Conservation (phyloP, 2,797 vertebrate genomes). For the Acanthopagrus latus region DNA sequence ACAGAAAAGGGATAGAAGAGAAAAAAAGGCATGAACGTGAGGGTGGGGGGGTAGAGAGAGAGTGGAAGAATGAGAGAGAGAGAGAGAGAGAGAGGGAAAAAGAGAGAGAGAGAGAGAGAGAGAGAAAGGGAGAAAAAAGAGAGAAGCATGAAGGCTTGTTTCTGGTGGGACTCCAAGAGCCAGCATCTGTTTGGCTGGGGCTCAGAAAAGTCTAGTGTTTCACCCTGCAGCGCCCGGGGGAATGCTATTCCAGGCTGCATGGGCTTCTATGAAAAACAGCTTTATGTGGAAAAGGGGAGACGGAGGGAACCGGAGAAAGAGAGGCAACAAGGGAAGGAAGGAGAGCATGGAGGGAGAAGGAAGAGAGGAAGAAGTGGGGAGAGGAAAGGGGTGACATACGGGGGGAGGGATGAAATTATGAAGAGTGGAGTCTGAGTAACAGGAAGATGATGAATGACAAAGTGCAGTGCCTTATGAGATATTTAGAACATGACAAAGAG, state of each 20-base stretch:
- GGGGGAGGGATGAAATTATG: conserved; percentile 27
- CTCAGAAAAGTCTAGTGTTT: conserved; percentile 89
- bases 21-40: conserved; percentile 70
- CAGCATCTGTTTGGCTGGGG: conserved; percentile 87
- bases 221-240: conserved; percentile 85
- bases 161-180: conserved; percentile 86
- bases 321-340: conserved; percentile 80
- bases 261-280: conserved; percentile 90
- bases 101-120: conserved; percentile 50
- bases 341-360: conserved; percentile 60
- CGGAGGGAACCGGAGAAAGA: conserved; percentile 79
- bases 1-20: conserved; percentile 59
- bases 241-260: conserved; percentile 88
- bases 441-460: conserved; percentile 48
- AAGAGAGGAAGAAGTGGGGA: conserved; percentile 27
- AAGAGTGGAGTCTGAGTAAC: conserved; percentile 21
- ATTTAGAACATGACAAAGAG: conserved; percentile 33
- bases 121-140: conserved; percentile 67
- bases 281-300: conserved; percentile 89
- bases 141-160: conserved; percentile 83
- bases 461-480: conserved; percentile 25
- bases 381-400: conserved; percentile 33
- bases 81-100: conserved; percentile 43
- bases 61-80: conserved; percentile 39
- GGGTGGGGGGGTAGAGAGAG: conserved; percentile 49